Base-by-base conservation (phyloP, 2,888 invertebrate species). In the Exephanes ischioxanthus region DNA sequence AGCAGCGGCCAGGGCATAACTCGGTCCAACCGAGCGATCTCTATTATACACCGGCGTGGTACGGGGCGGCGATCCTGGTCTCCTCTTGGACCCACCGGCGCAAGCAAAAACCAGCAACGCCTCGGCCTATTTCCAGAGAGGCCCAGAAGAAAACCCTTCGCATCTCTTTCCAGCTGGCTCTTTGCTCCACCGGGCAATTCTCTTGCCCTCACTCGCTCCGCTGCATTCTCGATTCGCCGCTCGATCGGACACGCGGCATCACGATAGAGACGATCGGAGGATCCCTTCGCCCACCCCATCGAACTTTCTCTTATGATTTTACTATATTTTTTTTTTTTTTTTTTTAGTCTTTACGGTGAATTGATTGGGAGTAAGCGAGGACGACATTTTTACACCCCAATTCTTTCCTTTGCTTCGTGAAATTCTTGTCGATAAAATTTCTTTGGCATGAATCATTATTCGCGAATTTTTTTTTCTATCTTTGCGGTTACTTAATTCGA, bases 11-110 rank as follows among this genome's bases (percentile, higher is more conserved):
- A n/a, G n/a, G 70, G 53, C 51, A 30, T 67, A 53, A 75, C 48
- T 26, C 41, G 72, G 55, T 33, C 81, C 87, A 78, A 73, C 75
- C 71, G 83, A 87, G 80, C 88, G 87, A 88, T 87, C 87, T 88
- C 88, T 88, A 88, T 87, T 87, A 87, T 88, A 83, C 80, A 67
- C 80, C 68, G 45, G 58, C 78, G 41, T 53, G 66, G 85, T 71
- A 33, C 71, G 55, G 53, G 71, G 75, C 63, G 70, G 72, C 76
- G 67, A 75, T 70, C 76, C 63, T 83, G 26, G 33, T 61, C 61
- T 33, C 61, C 30, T 30, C 61, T 51, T 45, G 41, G 67, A 63
- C 55, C 71, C 63, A 85, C 70, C 82, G 73, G 71, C 63, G 66
- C 41, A 80, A 68, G 80, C 85, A 88, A 88, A 86, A 88, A 86